Evolutionary conservation across 2,797 vertebrate species (phyloP), one percentile per base, ranked within the genome.

Genomic region (Tokudaia muenninki): DNA sequence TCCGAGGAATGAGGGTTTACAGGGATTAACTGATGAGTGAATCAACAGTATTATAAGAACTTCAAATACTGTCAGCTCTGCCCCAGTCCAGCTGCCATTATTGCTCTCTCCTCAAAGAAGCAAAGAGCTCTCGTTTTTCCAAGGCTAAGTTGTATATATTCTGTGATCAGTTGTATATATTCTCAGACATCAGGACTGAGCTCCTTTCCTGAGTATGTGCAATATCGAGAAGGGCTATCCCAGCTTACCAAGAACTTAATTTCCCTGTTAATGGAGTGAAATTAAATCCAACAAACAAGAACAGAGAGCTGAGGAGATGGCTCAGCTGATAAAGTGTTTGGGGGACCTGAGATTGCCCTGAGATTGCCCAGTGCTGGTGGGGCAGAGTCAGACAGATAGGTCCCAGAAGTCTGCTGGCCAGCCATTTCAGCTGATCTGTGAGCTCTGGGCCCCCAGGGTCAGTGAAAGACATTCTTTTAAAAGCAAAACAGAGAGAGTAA

Each of bases 211-310:
- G 31, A 29, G 59, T 84, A 17, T 52, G 22, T 12, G 11, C 59
- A 74, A 74, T 74, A 59, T 41, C 61, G 55, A 80, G 61, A 87
- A 65, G 24, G 47, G 67, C 4, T 47, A 61, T 70, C 89, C 55
- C 57, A 26, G 37, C 70, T 67, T 67, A 83, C 47, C n/a, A 55
- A 92, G 55, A 50, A 22, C 34, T 75, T 59, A 16, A 26, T 94
- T 79, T 97, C 88, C 87, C 89, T 37, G 13, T 92, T 92, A 59
- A 57, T 92, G 63, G 44, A 82, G 50, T 80, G 24, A 75, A 92
- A 84, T 50, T 31, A 80, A 87, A 88, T 29, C 14, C 44, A 92
- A 80, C 41, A 22, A 75, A 90, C 59, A 3, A 44, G 57, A 29
- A 19, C 8, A 19, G 34, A 52, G 63, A 1, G 61, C 47, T 37